Evolutionary conservation across 2,888 invertebrate genomes (phyloP), one percentile per base, ranked within the genome.

Genomic region (Exephanes ischioxanthus): DNA sequence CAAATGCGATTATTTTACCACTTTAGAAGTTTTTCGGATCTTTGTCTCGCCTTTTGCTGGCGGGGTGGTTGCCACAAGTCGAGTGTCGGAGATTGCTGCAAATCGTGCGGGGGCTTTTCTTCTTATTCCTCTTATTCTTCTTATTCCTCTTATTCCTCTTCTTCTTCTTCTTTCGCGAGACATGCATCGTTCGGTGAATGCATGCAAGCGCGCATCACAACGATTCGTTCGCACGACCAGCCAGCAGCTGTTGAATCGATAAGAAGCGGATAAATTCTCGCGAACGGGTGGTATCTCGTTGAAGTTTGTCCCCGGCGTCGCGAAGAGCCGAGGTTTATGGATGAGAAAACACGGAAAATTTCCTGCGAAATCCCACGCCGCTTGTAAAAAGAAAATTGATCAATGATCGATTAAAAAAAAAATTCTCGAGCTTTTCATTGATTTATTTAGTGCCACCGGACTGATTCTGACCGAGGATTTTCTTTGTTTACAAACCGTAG

Each of bases 1-100:
- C 80, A 84, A 84, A 77, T 48, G 80, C 80, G 67, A 80, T 80
- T 80, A 84, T 84, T 80, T 80, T 84, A 81, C 72, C 67, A 77
- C 77, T 80, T 77, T 80, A 53, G 61, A 80, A 61, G 61, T 70
- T 82, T 80, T 80, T 77, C 80, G 80, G 84, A 84, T 80, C 80
- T 72, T 77, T 72, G 84, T 84, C 84, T 67, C 72, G 61, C 11
- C 48, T 61, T 63, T 7, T 45, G 61, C 45, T 48, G 67, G 22
- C 76, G 53, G 16, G 45, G 33, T 55, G 72, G 77, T 48, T 58
- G 75, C 71, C 63, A 22, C 41, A 51, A 30, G 61, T 45, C 41
- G 51, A 73, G 41, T 70, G 75, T 68, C 48, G 79, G 63, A 77
- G 76, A 80, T 84, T 77, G 77, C 48, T 77, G 84, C 80, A 77